Conservation (phyloP, 2,113 vertebrate species). For the Orthonyx spaldingii region DNA sequence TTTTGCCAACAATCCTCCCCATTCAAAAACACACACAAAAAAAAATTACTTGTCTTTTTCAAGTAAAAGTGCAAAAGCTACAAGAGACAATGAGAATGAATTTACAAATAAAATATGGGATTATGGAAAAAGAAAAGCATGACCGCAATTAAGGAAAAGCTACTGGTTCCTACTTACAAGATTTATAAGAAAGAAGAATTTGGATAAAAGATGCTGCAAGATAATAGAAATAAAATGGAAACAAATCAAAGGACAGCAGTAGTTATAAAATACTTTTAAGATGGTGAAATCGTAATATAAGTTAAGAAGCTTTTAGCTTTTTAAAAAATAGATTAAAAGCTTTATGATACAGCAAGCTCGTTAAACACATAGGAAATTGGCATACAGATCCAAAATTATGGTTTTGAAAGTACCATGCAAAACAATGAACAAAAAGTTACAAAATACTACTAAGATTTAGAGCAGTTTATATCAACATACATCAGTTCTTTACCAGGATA, state of each 20-base stretch:
- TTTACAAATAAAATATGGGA: conserved; percentile 74
- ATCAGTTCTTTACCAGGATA: conserved; percentile 17
- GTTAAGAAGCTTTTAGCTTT: conserved; percentile 78
- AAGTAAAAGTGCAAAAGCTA: conserved; percentile 81
- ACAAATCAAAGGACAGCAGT: conserved; percentile 98
- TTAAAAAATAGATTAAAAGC: conserved; percentile 75
- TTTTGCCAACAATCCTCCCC: conserved; percentile 86
- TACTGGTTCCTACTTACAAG: conserved; percentile 99
- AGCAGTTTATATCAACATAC: conserved; percentile 23
- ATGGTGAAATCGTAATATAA: conserved; percentile 79
- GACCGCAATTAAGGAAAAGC: conserved; percentile 92
- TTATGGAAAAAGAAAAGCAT: conserved; percentile 81
- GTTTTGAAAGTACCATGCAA: conserved; percentile 79
- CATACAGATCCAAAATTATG: conserved; percentile 77
- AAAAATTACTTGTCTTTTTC: conserved; percentile 75
- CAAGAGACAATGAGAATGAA: conserved; percentile 80
- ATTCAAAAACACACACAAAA: conserved; percentile 84
- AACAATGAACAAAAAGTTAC: conserved; percentile 78
- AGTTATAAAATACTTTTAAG: conserved; percentile 93
- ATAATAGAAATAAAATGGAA: conserved; percentile 99
- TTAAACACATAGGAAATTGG: conserved; percentile 77
- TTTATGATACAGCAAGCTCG: conserved; percentile 77
- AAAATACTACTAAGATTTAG: conserved; percentile 56
- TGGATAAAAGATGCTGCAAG: conserved; percentile 99
- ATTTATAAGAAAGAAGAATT: conserved; percentile 99